Evolutionary conservation across 2,113 vertebrate genomes (phyloP).

Genomic region (Ardeotis arabs): DNA sequence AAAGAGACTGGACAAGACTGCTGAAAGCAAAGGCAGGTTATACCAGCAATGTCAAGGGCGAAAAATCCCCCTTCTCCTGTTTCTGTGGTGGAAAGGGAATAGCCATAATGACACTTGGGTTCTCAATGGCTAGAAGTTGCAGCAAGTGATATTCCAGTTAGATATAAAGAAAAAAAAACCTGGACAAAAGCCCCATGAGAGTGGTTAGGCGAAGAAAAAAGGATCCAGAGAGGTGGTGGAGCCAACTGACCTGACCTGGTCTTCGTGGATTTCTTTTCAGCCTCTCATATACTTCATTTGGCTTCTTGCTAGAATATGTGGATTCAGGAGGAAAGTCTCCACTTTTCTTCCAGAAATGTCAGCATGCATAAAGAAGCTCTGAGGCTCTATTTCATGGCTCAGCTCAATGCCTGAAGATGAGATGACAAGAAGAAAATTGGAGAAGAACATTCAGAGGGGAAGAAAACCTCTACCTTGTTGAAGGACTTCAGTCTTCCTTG

Average conservation of each 20-base stretch:
- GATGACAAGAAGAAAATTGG: background rate
- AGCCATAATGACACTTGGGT: background rate
- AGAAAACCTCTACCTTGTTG: background rate
- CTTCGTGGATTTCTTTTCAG: background rate
- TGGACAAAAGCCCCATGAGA: too few relatives aligned
- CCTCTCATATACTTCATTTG: background rate
- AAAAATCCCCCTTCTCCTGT: background rate
- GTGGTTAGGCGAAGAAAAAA: background rate
- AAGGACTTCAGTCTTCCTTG: background rate
- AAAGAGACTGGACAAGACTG: background rate
- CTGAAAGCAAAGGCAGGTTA: background rate
- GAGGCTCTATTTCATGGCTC: background rate
- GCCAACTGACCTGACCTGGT: background rate
- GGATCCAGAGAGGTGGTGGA: background rate
- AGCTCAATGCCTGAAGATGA: background rate
- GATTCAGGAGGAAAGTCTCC: background rate
- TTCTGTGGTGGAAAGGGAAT: background rate
- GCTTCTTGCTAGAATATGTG: background rate
- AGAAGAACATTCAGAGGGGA: background rate
- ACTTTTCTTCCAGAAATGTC: background rate
- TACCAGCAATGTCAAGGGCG: background rate
- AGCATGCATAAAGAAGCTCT: background rate
- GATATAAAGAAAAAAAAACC: too few relatives aligned
- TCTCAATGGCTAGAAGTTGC: accelerated
- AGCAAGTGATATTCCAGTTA: background rate